Evolutionary conservation across 2,888 invertebrate genomes (phyloP).

Genomic region (Hypena proboscidalis): DNA sequence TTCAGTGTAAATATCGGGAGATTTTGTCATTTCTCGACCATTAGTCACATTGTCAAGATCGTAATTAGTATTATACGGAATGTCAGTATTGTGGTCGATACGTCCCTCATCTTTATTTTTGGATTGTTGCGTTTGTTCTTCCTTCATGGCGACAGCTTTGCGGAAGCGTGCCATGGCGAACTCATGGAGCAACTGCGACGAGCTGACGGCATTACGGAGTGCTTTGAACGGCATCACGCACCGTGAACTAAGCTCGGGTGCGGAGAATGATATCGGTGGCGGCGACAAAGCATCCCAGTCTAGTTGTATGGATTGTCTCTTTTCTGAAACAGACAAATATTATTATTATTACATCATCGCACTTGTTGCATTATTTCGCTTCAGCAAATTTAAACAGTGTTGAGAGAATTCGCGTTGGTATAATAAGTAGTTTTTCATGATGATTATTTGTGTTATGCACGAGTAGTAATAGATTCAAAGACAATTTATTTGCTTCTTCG

Average conservation of each 20-base stretch:
- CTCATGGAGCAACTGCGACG: slow-evolving; percentile 93
- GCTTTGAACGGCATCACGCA: slow-evolving; percentile 82
- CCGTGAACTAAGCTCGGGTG: slow-evolving; percentile 89
- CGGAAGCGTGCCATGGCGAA: slow-evolving; percentile 93
- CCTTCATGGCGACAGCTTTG: slow-evolving; percentile 90
- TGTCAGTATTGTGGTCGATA: slow-evolving; percentile 58
- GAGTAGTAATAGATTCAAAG: too few relatives aligned
- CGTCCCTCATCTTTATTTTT: slow-evolving; percentile 54
- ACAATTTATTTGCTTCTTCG: too few relatives aligned
- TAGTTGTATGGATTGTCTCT: slow-evolving; percentile 86
- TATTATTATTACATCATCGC: slow-evolving; percentile 8
- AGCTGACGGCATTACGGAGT: slow-evolving; percentile 91
- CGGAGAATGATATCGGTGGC: slow-evolving; percentile 92
- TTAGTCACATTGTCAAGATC: slow-evolving; percentile 36
- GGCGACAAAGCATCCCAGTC: slow-evolving; percentile 89
- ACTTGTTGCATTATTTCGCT: slow-evolving; percentile 1
- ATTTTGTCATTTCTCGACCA: slow-evolving; percentile 36
- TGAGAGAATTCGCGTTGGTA: too few relatives aligned
- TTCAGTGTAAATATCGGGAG: slow-evolving; percentile 28
- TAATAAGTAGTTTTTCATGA: too few relatives aligned
- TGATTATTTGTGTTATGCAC: too few relatives aligned
- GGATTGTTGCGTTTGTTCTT: slow-evolving; percentile 87
- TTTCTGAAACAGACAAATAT: slow-evolving; percentile 53
- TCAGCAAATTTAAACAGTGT: background rate
- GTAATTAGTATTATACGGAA: slow-evolving; percentile 62